Conservation (phyloP, 2,888 invertebrate species). For the Parnassius smintheus region DNA sequence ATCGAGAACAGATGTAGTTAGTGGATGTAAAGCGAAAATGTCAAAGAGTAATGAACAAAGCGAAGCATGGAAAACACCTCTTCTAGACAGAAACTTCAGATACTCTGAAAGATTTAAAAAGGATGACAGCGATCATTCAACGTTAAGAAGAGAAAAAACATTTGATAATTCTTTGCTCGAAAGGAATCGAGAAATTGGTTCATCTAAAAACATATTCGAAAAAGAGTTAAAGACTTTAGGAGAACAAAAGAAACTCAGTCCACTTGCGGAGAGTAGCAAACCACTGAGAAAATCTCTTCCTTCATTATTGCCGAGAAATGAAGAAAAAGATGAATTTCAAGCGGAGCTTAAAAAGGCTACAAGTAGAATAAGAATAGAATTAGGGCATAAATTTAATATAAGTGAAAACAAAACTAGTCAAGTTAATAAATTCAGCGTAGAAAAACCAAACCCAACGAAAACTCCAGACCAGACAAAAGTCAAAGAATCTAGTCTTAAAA, state of each 20-base stretch:
- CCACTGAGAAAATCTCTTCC: constrained; percentile 79
- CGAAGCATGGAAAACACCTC: constrained; percentile 74
- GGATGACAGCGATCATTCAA: constrained; percentile 60
- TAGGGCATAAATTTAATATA: constrained; percentile 71
- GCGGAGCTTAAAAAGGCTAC: constrained; percentile 76
- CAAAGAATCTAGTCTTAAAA: constrained; percentile 76
- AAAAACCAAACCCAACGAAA: constrained; percentile 74
- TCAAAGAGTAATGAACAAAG: constrained; percentile 65
- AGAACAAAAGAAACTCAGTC: constrained; percentile 59
- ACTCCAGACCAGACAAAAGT: constrained; percentile 61
- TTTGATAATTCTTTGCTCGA: constrained; percentile 69
- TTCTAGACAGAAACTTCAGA: constrained; percentile 71
- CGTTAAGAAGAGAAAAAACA: constrained; percentile 74
- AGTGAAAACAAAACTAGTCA: constrained; percentile 76
- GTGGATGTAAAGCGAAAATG: constrained; percentile 73
- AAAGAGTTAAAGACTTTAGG: constrained; percentile 58
- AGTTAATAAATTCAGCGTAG: constrained; percentile 55
- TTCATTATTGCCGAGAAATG: constrained; percentile 74
- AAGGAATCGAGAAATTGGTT: constrained; percentile 59
- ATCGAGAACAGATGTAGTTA: constrained; percentile 71
- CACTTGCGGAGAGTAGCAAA: constrained; percentile 57
- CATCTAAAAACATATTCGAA: constrained; percentile 59
- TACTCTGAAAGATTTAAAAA: constrained; percentile 74
- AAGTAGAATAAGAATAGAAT: constrained; percentile 73
- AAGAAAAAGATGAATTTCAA: constrained; percentile 80